These are phyloP conservation scores for Encarsia formosa DNA, from an alignment of 2,888 invertebrate genomes.

Conservation along the genomic window DNA sequence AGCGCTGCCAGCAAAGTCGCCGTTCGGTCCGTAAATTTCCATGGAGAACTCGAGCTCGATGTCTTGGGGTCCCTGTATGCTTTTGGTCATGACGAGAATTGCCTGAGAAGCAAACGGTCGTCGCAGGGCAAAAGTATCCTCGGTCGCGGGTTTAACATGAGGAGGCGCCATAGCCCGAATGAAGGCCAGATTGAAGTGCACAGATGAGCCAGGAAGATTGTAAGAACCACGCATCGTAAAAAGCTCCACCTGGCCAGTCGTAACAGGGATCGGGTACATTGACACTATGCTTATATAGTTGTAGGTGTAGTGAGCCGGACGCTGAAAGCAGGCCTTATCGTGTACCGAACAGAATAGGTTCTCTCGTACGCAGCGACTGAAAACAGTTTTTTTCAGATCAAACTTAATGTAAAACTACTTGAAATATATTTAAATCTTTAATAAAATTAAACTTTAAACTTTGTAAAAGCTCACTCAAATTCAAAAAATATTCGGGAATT, in stretches of 20 bases:
- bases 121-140: conserved; percentile 58
- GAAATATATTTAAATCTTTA: too few species aligned
- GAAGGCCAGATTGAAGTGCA: conserved; percentile 73
- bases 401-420: too few species aligned
- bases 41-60: conserved; percentile 82
- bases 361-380: conserved; percentile 75
- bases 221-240: conserved; percentile 85
- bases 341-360: conserved; percentile 64
- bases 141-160: conserved; percentile 56
- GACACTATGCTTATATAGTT: conserved; percentile 92
- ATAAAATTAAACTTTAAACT: too few species aligned
- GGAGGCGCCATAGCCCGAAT: conserved; percentile 64
- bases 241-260: conserved; percentile 63
- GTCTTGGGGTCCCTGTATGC: conserved; percentile 85
- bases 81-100: conserved; percentile 67
- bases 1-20: conserved; percentile 74
- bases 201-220: conserved; percentile 63
- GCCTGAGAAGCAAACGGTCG: conserved; percentile 62
- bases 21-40: conserved; percentile 68
- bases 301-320: conserved; percentile 83
- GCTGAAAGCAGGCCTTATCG: conserved; percentile 71
- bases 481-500: too few species aligned
- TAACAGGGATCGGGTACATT: conserved; percentile 65
- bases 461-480: too few species aligned
- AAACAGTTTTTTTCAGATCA: too few species aligned